A percentile compares a stretch with the other conserved stretches of the same genome.
These are phyloP conservation scores for Paramuricea clavata DNA, from an alignment of 92 coral and sea anemone species.

Conservation along the genomic window DNA sequence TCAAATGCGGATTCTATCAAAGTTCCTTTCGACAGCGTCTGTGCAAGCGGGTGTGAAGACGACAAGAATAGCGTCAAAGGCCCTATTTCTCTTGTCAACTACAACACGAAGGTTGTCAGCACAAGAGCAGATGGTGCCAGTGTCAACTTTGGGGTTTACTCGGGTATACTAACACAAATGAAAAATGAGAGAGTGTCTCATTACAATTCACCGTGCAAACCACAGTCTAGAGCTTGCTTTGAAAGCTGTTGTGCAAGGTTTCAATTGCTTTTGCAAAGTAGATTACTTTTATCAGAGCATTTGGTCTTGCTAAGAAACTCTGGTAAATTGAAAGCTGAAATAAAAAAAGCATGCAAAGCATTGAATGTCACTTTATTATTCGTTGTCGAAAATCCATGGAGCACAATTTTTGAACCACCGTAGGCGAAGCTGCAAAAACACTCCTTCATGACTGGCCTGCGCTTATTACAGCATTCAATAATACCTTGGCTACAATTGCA, in stretches of 20 bases:
- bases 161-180: conserved; percentile 8
- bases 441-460: conserved; percentile 24
- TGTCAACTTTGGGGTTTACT: conserved; percentile 28
- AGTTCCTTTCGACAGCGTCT: conserved; percentile 41
- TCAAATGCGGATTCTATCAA: conserved; percentile 43
- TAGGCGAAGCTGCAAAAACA: not conserved
- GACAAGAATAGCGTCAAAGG: conserved; percentile 9
- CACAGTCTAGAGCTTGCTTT: conserved; percentile 46
- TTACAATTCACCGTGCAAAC: conserved; percentile 52
- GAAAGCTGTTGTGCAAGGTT: conserved; percentile 26
- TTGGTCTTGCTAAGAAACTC: too few relatives aligned
- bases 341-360: conserved; percentile 2
- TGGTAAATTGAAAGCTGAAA: conserved; percentile 19
- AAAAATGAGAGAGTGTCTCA: conserved; percentile 38
- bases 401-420: conserved; percentile 19
- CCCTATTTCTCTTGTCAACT: conserved; percentile 28
- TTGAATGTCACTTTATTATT: conserved; percentile 9
- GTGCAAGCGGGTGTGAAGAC: conserved; percentile 10
- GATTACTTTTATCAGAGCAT: not conserved
- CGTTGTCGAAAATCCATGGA: conserved; percentile 13
- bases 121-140: conserved; percentile 41
- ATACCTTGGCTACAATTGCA: conserved; percentile 4
- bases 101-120: not conserved
- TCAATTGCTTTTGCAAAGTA: not conserved
- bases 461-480: conserved; percentile 6